Conservation (phyloP, 2,888 invertebrate genomes). For the Campoletis raptor region DNA sequence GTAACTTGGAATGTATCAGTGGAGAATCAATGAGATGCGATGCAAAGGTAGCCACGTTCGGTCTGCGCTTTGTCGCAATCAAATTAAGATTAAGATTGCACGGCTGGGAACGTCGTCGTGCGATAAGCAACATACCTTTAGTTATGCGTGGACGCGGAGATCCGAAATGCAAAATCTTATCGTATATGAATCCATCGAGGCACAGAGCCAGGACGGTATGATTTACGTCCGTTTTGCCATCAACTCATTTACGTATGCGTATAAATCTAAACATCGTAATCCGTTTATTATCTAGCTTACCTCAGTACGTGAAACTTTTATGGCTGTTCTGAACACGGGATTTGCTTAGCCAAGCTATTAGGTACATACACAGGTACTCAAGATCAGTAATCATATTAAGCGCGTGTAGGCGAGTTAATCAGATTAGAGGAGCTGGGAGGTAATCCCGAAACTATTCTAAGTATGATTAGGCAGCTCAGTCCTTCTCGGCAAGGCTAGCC, state of each 20-base stretch:
- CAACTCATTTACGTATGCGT: slow-evolving; percentile 60
- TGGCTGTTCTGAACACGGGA: slow-evolving; percentile 79
- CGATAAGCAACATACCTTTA: not conserved
- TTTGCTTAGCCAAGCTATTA: slow-evolving; percentile 81
- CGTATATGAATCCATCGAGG: slow-evolving; percentile 30
- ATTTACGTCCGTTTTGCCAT: slow-evolving; percentile 46
- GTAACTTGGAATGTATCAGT: slow-evolving; percentile 11
- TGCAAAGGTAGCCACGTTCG: slow-evolving; percentile 22
- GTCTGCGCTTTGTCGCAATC: slow-evolving; percentile 24
- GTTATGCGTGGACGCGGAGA: not conserved
- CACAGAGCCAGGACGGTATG: slow-evolving; percentile 10
- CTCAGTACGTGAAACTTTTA: slow-evolving; percentile 81
- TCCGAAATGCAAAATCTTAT: slow-evolving; percentile 22
- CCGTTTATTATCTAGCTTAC: slow-evolving; percentile 79
- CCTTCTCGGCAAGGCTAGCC: slow-evolving; percentile 76
- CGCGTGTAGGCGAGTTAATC: slow-evolving; percentile 84
- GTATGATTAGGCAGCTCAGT: slow-evolving; percentile 84
- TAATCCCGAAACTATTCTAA: slow-evolving; percentile 85
- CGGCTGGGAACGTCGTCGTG: not conserved
- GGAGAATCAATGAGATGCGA: slow-evolving; percentile 29
- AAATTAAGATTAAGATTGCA: slow-evolving; percentile 50
- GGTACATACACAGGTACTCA: slow-evolving; percentile 82
- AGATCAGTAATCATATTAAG: slow-evolving; percentile 85
- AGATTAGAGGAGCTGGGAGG: slow-evolving; percentile 84
- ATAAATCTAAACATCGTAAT: slow-evolving; percentile 72